phyloP scores from a whole-genome alignment of 2,797 vertebrate species.

The Mormyrus hasselquistii region DNA sequence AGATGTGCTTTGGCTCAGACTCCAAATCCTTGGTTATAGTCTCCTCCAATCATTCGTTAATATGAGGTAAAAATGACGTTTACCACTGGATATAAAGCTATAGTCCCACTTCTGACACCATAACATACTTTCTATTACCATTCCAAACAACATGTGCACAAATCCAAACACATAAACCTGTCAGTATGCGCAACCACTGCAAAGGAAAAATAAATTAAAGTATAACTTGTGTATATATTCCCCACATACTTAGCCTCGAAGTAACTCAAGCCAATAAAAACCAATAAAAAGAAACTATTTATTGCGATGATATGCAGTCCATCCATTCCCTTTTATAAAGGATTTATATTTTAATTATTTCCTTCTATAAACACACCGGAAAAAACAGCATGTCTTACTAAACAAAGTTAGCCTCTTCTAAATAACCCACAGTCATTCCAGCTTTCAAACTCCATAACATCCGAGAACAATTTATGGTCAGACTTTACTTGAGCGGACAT shows the following conservation, averaged over 20 bases:
- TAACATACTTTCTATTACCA: neutral
- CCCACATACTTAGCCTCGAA: neutral
- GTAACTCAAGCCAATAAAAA: neutral
- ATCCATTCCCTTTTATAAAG: neutral
- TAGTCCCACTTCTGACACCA: neutral
- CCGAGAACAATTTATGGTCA: neutral
- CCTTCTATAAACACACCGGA: neutral
- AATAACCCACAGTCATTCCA: neutral
- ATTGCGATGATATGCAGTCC: neutral
- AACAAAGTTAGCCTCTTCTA: neutral
- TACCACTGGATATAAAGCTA: neutral
- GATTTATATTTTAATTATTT: constrained; percentile 10
- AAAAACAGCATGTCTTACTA: neutral
- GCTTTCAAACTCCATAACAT: neutral
- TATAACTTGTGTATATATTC: neutral
- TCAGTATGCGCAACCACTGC: neutral
- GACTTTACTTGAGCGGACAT: neutral
- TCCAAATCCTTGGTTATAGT: neutral
- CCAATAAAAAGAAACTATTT: neutral
- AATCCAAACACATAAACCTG: neutral
- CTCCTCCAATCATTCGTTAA: neutral
- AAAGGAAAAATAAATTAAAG: neutral
- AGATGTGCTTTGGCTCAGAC: neutral
- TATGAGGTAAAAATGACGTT: neutral
- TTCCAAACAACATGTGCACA: neutral